Conservation (phyloP, 2,113 vertebrate genomes). For the Sialia sialis region DNA sequence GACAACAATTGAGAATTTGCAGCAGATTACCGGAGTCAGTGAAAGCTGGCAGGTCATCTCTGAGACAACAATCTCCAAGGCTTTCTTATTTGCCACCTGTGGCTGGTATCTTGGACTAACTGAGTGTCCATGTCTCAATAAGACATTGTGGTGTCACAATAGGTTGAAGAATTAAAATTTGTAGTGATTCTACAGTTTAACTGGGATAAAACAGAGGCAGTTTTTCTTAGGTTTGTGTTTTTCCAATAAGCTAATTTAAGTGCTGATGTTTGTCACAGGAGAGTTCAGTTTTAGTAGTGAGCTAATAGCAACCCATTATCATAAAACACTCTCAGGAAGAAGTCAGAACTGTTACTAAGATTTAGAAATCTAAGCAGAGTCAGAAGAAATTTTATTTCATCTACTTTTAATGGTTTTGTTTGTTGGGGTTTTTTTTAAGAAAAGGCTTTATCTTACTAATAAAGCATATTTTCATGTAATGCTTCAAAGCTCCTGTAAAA, state of each 20-base stretch:
- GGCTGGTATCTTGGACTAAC: neutral
- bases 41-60: neutral
- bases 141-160: neutral
- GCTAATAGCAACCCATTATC: neutral
- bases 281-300: neutral
- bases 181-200: neutral
- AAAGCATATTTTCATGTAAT: neutral
- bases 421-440: neutral
- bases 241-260: neutral
- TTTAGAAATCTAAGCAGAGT: neutral
- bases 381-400: neutral
- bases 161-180: neutral
- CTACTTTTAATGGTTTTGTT: neutral
- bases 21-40: neutral
- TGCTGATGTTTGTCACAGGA: neutral
- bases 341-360: neutral
- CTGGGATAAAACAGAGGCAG: neutral
- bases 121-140: neutral
- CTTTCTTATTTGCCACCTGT: neutral
- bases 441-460: neutral
- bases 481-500: neutral
- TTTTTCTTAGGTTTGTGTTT: neutral
- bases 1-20: constrained; percentile 31
- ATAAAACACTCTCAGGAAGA: neutral
- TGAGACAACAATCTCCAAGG: neutral